Percentiles rank a stretch among this genome's conserved stretches.
Evolutionary conservation across 2,113 vertebrate species (phyloP).

Genomic region (Orycteropus afer): DNA sequence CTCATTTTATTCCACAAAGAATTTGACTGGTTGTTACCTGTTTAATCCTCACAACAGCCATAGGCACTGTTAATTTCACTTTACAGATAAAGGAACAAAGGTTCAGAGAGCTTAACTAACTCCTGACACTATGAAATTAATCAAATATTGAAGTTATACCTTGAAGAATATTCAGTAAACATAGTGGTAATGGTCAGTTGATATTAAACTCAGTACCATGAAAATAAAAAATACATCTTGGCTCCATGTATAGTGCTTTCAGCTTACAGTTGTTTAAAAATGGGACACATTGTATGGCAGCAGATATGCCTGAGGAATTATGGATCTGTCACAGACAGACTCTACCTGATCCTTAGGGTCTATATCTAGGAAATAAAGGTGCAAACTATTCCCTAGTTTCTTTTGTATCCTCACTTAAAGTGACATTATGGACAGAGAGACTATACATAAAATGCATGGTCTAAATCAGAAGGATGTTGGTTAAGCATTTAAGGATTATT

Average conservation of each 20-base stretch:
- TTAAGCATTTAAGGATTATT: not conserved
- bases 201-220: not conserved
- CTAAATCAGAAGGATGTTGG: not conserved
- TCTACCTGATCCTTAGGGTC: not conserved
- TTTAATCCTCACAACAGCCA: not conserved
- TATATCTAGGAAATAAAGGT: not conserved
- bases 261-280: not conserved
- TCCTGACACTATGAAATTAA: not conserved
- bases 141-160: not conserved
- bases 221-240: not conserved
- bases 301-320: not conserved
- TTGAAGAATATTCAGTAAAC: not conserved
- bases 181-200: not conserved
- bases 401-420: not conserved
- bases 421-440: not conserved
- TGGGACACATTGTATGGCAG: not conserved
- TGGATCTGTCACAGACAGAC: not conserved
- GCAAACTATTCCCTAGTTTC: not conserved
- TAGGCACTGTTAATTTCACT: not conserved
- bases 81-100: not conserved
- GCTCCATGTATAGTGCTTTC: not conserved
- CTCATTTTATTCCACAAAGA: slow-evolving; percentile 44
- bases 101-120: not conserved
- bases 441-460: not conserved
- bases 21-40: not conserved